Conservation (phyloP, 2,797 vertebrate genomes). For the Cuniculus paca region DNA sequence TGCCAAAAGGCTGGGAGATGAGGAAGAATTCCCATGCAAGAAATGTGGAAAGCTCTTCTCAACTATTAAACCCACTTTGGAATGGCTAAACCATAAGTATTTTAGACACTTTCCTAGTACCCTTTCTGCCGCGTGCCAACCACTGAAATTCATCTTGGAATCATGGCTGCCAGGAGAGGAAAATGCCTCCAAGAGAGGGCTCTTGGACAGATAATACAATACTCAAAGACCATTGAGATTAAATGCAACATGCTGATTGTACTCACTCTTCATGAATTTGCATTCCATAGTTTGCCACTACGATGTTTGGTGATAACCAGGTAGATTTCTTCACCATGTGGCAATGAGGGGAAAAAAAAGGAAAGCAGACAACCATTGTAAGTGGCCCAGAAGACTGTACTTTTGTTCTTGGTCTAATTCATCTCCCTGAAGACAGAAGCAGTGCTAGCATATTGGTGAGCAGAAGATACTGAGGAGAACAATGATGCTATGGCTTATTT, state of each 20-base stretch:
- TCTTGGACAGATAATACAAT: not conserved
- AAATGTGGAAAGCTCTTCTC: not conserved
- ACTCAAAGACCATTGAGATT: not conserved
- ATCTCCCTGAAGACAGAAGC: not conserved
- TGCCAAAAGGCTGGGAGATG: not conserved
- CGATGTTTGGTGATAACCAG: conserved; percentile 14
- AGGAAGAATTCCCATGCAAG: not conserved
- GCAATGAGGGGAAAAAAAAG: conserved; percentile 36
- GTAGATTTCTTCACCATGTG: not conserved
- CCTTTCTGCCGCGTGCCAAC: not conserved
- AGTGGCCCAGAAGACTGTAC: not conserved
- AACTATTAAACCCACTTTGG: not conserved
- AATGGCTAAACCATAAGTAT: conserved; percentile 36
- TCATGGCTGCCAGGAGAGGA: not conserved
- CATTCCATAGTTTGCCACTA: conserved; percentile 48
- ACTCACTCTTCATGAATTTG: not conserved
- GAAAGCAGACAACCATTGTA: not conserved
- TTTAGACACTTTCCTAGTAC: conserved; percentile 31
- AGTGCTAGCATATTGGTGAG: not conserved
- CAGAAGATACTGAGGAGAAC: not conserved
- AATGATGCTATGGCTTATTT: not conserved
- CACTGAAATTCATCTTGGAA: conserved; percentile 6
- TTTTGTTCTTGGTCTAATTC: conserved; percentile 19
- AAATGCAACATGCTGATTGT: not conserved
- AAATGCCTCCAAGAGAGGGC: conserved; percentile 44